Evolutionary conservation across 2,888 invertebrate genomes (phyloP).

Genomic region (Pachymerium ferrugineum): DNA sequence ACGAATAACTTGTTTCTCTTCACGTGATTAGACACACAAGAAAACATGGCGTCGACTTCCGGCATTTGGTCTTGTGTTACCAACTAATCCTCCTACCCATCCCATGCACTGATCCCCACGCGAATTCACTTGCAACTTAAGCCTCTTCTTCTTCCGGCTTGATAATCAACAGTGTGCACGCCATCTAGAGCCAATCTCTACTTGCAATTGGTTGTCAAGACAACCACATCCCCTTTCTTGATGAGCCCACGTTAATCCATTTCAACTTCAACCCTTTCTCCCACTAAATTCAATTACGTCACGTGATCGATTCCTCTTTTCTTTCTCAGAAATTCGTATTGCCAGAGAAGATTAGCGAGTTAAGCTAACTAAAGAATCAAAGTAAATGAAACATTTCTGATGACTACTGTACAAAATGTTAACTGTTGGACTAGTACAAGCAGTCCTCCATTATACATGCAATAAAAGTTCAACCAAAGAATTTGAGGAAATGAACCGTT

Average conservation of each 20-base stretch:
- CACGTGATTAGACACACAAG: background rate
- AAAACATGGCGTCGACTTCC: background rate
- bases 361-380: no score
- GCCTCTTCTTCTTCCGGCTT: background rate
- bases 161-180: background rate
- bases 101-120: constrained; percentile 2
- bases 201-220: background rate
- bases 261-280: background rate
- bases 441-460: no score
- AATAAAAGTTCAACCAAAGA: no score
- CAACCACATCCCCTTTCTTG: background rate
- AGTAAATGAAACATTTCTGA: no score
- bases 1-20: background rate
- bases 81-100: background rate
- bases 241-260: background rate
- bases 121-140: background rate
- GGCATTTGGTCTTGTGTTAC: background rate
- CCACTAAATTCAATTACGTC: background rate
- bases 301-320: background rate
- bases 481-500: no score
- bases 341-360: no score
- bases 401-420: no score
- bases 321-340: background rate
- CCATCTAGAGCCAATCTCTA: background rate
- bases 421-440: no score